Evolutionary conservation across 2,797 vertebrate genomes (phyloP).

Genomic region (Chelidonichthys spinosus): DNA sequence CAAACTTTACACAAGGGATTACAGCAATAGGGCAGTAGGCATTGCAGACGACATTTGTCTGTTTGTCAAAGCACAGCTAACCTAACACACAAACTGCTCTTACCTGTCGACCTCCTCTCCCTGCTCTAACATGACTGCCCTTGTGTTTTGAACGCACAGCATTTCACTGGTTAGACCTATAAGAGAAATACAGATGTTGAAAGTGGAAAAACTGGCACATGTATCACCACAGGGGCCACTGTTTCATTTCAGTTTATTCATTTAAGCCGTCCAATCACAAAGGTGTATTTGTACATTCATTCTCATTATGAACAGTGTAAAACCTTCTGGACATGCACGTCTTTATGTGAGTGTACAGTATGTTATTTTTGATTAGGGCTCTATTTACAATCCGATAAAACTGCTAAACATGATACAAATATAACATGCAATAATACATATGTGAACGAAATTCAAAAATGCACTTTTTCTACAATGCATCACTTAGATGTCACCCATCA

Average conservation of each 20-base stretch:
- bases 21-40: neutral
- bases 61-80: neutral
- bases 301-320: slow-evolving; percentile 72
- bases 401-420: slow-evolving; percentile 65
- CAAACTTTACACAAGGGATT: neutral
- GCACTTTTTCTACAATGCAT: slow-evolving; percentile 30
- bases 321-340: slow-evolving; percentile 75
- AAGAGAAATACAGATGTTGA: slow-evolving; percentile 23
- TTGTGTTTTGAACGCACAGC: slow-evolving; percentile 1
- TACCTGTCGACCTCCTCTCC: slow-evolving; percentile 16
- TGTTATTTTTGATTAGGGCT: slow-evolving; percentile 70
- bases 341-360: slow-evolving; percentile 58
- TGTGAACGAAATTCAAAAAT: slow-evolving; percentile 48
- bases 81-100: slow-evolving; percentile 15
- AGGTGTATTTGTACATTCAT: slow-evolving; percentile 73
- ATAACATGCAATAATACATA: slow-evolving; percentile 65
- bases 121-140: slow-evolving; percentile 40
- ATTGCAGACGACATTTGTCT: neutral
- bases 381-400: slow-evolving; percentile 69
- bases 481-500: slow-evolving; percentile 70
- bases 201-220: neutral
- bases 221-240: slow-evolving; percentile 18
- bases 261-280: slow-evolving; percentile 70
- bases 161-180: slow-evolving; percentile 10
- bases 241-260: slow-evolving; percentile 58